Percentiles rank a stretch among this genome's conserved stretches.
phyloP scores from a whole-genome alignment of 2,888 invertebrate species.

The Caradrina clavipalpis region DNA sequence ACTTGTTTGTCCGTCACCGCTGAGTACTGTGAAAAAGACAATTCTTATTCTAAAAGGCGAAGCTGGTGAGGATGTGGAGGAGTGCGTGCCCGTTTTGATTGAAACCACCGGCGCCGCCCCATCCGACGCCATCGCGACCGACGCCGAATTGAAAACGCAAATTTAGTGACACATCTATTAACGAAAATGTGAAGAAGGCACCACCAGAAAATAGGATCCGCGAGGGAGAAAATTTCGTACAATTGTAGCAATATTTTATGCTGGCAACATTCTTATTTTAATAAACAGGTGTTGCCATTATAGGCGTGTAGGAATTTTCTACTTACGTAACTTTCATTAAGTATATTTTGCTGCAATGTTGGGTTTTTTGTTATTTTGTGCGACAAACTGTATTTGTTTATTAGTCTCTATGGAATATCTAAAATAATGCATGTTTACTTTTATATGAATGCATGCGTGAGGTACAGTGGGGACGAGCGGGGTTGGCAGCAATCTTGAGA shows the following conservation, averaged over 20 bases:
- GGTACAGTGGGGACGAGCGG: conserved; percentile 52
- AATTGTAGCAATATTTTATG: conserved; percentile 68
- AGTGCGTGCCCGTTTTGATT: conserved; percentile 90
- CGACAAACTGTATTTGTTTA: conserved; percentile 25
- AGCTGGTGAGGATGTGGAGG: conserved; percentile 87
- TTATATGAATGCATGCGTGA: conserved; percentile 67
- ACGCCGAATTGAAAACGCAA: conserved; percentile 88
- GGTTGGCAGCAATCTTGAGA: conserved; percentile 73
- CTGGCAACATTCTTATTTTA: conserved; percentile 63
- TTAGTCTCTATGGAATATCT: conserved; percentile 21
- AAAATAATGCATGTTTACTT: conserved; percentile 29
- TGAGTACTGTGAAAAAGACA: conserved; percentile 89
- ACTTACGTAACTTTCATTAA: conserved; percentile 56
- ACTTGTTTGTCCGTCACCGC: conserved; percentile 74
- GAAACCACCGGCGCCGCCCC: conserved; percentile 80
- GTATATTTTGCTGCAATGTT: conserved; percentile 46
- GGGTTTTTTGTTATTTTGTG: conserved; percentile 37
- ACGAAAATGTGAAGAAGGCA: conserved; percentile 82
- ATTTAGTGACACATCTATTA: conserved; percentile 90
- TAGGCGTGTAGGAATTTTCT: conserved; percentile 51
- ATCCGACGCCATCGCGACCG: conserved; percentile 69
- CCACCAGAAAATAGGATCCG: conserved; percentile 80
- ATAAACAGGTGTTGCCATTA: conserved; percentile 61
- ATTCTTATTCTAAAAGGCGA: conserved; percentile 90
- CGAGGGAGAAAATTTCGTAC: conserved; percentile 66